Evolutionary conservation across 2,113 vertebrate genomes (phyloP).

Genomic region (Chaetorhynchus papuensis): DNA sequence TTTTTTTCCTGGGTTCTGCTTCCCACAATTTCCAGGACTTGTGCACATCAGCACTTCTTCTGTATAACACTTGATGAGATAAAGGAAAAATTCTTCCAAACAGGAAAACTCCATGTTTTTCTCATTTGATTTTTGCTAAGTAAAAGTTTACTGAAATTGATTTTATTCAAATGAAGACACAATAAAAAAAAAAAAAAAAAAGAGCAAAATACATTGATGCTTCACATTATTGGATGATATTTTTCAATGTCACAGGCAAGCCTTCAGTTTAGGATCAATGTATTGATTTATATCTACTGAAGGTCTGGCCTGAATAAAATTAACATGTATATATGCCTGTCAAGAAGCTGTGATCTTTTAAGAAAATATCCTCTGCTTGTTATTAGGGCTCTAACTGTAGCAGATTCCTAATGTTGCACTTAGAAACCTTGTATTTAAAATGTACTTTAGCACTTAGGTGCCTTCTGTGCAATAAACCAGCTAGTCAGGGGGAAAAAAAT

Average conservation of each 20-base stretch:
- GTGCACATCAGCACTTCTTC: not conserved
- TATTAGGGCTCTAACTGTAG: not conserved
- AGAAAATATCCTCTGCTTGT: not conserved
- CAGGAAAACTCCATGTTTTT: not conserved
- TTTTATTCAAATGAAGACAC: not conserved
- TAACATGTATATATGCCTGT: not conserved
- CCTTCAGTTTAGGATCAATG: not conserved
- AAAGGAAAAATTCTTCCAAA: not conserved
- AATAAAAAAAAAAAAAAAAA: not conserved
- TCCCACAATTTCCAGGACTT: not conserved
- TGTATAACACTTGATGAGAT: not conserved
- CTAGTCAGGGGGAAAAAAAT: not conserved
- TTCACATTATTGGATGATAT: not conserved
- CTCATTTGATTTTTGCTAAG: not conserved
- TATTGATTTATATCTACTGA: not conserved
- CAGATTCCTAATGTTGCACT: not conserved
- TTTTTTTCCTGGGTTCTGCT: not conserved
- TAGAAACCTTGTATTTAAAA: conserved; percentile 9
- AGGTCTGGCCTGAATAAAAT: not conserved
- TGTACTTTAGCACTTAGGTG: not conserved
- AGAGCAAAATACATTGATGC: not conserved
- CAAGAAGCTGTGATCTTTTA: not conserved
- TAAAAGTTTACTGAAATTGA: not conserved
- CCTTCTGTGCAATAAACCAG: conserved; percentile 4
- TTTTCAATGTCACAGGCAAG: conserved; percentile 9